Percentiles rank a stretch among this genome's conserved stretches.
Conservation (phyloP, 2,888 invertebrate genomes). For the Acronicta leporina region DNA sequence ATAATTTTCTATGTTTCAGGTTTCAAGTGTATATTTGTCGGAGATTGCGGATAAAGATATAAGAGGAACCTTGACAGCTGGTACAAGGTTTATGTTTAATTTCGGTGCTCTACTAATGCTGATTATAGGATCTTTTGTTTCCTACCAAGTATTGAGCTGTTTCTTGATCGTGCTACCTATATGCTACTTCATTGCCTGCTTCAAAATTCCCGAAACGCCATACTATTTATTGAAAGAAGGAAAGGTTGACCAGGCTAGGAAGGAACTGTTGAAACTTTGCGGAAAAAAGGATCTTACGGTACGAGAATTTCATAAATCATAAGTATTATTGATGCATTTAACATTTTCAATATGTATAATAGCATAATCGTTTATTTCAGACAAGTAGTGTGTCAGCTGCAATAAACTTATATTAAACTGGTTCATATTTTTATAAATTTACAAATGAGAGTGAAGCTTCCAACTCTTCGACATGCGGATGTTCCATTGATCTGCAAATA, state of each 20-base stretch:
- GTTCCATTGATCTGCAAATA: too few species aligned
- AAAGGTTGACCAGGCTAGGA: slow-evolving; percentile 75
- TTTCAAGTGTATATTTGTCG: slow-evolving; percentile 72
- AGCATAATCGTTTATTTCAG: too few species aligned
- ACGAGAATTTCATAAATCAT: not conserved
- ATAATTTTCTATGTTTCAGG: slow-evolving; percentile 9
- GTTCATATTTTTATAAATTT: too few species aligned
- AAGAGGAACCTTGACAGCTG: slow-evolving; percentile 70
- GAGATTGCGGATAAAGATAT: slow-evolving; percentile 81
- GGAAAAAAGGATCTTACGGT: slow-evolving; percentile 39
- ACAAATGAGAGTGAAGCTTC: too few species aligned
- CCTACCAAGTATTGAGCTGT: slow-evolving; percentile 30
- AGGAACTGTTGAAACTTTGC: slow-evolving; percentile 60
- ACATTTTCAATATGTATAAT: too few species aligned
- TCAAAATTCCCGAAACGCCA: slow-evolving; percentile 89
- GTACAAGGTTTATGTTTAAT: slow-evolving; percentile 71
- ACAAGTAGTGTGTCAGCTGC: too few species aligned
- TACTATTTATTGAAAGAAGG: slow-evolving; percentile 87
- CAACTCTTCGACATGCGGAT: too few species aligned
- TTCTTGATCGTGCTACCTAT: slow-evolving; percentile 68
- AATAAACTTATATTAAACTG: too few species aligned
- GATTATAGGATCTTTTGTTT: slow-evolving; percentile 72
- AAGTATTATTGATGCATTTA: too few species aligned
- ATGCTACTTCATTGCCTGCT: slow-evolving; percentile 78
- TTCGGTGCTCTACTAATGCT: slow-evolving; percentile 74